phyloP scores from a whole-genome alignment of 1,140 invertebrate genomes.

The Diploscapter pachys region DNA sequence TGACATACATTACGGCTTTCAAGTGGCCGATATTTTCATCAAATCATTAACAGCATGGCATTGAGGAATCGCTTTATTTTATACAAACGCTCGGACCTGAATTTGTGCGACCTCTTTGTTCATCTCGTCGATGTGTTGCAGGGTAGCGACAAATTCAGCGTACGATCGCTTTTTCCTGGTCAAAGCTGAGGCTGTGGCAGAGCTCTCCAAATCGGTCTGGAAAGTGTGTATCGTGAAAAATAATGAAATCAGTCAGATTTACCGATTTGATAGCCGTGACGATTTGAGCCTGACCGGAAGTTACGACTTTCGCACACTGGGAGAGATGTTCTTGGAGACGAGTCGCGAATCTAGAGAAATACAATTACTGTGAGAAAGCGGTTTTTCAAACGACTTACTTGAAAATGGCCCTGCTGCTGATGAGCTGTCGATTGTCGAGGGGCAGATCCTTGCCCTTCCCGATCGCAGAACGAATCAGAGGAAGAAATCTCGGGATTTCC shows the following conservation, averaged over 20 bases:
- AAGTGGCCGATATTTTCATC: too few relatives aligned
- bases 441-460: constrained; percentile 16
- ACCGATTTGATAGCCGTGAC: constrained; percentile 9
- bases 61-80: too few relatives aligned
- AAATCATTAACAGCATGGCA: too few relatives aligned
- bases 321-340: constrained; percentile 20
- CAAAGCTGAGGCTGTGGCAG: too few relatives aligned
- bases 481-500: constrained; percentile 19
- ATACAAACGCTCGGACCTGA: background rate
- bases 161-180: constrained; percentile 1
- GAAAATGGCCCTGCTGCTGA: constrained; percentile 11
- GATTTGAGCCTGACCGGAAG: constrained; percentile 20
- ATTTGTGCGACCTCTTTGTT: constrained; percentile 11
- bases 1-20: too few relatives aligned
- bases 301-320: constrained; percentile 8
- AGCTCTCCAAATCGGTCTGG: background rate
- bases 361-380: too few relatives aligned
- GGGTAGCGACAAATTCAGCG: background rate
- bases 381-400: background rate
- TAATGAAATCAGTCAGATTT: constrained; percentile 3
- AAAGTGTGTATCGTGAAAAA: constrained; percentile 11
- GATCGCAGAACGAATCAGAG: constrained; percentile 12
- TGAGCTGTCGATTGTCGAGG: constrained; percentile 11
- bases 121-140: constrained; percentile 7
- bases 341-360: constrained; percentile 1